A percentile compares a stretch with the other conserved stretches of the same genome.
Evolutionary conservation across 1,140 invertebrate species (phyloP).

Genomic region (Panagrolaimus sp.): DNA sequence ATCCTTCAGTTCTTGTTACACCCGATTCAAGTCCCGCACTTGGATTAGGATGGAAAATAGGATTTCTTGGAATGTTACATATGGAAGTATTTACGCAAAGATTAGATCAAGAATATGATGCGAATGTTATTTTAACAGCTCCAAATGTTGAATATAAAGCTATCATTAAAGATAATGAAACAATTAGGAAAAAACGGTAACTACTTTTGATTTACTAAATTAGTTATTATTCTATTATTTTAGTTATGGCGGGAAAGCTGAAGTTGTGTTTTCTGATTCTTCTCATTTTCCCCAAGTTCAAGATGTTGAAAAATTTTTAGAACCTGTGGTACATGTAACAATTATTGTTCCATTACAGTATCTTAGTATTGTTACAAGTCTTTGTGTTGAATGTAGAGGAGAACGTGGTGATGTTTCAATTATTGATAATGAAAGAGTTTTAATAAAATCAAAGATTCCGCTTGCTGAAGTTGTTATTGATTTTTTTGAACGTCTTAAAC

Average conservation of each 20-base stretch:
- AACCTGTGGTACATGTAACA: slow-evolving; percentile 81
- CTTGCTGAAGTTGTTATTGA: slow-evolving; percentile 86
- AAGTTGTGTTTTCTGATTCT: slow-evolving; percentile 78
- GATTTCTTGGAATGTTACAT: slow-evolving; percentile 86
- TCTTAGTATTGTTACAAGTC: slow-evolving; percentile 57
- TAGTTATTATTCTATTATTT: too few relatives aligned
- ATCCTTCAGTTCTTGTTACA: slow-evolving; percentile 75
- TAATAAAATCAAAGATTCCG: slow-evolving; percentile 77
- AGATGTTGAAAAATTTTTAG: slow-evolving; percentile 60
- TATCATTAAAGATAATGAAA: slow-evolving; percentile 66
- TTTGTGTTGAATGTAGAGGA: slow-evolving; percentile 71
- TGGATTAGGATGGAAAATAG: slow-evolving; percentile 78
- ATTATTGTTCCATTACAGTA: slow-evolving; percentile 73
- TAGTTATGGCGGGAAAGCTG: slow-evolving; percentile 63
- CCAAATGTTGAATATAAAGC: slow-evolving; percentile 91
- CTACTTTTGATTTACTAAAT: too few relatives aligned
- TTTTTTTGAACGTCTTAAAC: slow-evolving; percentile 81
- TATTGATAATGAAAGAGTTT: slow-evolving; percentile 74
- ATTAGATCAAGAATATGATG: slow-evolving; percentile 83
- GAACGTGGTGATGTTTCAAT: slow-evolving; percentile 69
- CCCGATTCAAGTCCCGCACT: slow-evolving; percentile 79
- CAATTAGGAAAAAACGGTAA: slow-evolving; percentile 65
- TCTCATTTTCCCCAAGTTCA: slow-evolving; percentile 59
- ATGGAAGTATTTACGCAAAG: slow-evolving; percentile 87
- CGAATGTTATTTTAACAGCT: slow-evolving; percentile 79